phyloP scores from a whole-genome alignment of 1,140 invertebrate species.

The Tribolium madens region DNA sequence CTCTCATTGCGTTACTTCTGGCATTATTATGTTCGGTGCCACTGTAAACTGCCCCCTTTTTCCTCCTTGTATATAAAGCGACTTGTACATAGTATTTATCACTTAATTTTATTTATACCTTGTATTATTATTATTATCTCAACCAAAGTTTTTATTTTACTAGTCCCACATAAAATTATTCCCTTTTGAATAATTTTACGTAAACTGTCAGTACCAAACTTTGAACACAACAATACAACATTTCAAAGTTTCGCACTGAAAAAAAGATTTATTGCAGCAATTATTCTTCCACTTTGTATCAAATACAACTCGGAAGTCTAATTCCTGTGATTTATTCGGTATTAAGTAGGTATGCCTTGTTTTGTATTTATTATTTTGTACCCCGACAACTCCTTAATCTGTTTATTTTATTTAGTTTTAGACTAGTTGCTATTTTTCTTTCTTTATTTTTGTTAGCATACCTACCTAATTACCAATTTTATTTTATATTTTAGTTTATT shows the following conservation, averaged over 20 bases:
- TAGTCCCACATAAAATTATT: slow-evolving; percentile 56
- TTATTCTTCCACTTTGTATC: slow-evolving; percentile 43
- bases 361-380: slow-evolving; percentile 42
- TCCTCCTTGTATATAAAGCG: slow-evolving; percentile 56
- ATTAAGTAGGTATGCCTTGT: slow-evolving; percentile 63
- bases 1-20: slow-evolving; percentile 57
- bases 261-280: slow-evolving; percentile 25
- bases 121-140: slow-evolving; percentile 56
- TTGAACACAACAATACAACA: slow-evolving; percentile 4
- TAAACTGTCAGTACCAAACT: slow-evolving; percentile 15
- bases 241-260: slow-evolving; percentile 1
- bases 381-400: background rate
- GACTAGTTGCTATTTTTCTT: slow-evolving; percentile 63
- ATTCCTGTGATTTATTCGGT: slow-evolving; percentile 47
- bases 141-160: slow-evolving; percentile 64
- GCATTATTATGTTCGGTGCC: slow-evolving; percentile 57
- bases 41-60: slow-evolving; percentile 63
- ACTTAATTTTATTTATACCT: slow-evolving; percentile 52
- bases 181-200: slow-evolving; percentile 45
- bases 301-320: slow-evolving; percentile 44
- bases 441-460: slow-evolving; percentile 58
- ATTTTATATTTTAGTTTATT: slow-evolving; percentile 56
- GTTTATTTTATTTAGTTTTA: slow-evolving; percentile 43
- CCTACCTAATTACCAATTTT: slow-evolving; percentile 60
- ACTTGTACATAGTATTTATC: slow-evolving; percentile 61